Evolutionary conservation across 2,888 invertebrate genomes (phyloP).

Genomic region (Argyresthia albistria): DNA sequence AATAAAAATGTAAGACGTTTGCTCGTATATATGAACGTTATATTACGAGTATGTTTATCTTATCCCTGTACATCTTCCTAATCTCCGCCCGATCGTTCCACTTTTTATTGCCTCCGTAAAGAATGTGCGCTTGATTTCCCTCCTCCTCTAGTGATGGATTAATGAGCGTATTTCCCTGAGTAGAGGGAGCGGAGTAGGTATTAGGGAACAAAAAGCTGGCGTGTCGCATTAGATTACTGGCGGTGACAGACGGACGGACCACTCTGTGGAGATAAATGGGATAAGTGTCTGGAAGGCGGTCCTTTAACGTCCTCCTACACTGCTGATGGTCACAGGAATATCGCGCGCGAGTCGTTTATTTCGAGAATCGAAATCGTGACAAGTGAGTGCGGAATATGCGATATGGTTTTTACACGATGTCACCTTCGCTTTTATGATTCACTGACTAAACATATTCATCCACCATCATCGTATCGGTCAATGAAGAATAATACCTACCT

Average conservation of each 20-base stretch:
- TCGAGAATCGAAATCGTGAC: no score
- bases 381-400: no score
- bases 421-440: no score
- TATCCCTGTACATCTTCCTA: neutral
- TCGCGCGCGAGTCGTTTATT: no score
- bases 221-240: slow-evolving; percentile 70
- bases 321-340: no score
- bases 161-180: slow-evolving; percentile 41
- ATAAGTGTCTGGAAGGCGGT: slow-evolving; percentile 61
- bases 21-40: neutral
- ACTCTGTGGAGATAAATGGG: slow-evolving; percentile 62
- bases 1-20: neutral
- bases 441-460: no score
- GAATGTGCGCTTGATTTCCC: slow-evolving; percentile 36
- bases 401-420: no score
- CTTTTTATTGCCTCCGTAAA: slow-evolving; percentile 23
- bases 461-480: no score
- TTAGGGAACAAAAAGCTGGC: slow-evolving; percentile 65
- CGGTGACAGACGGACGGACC: slow-evolving; percentile 63
- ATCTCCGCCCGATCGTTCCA: slow-evolving; percentile 11
- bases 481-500: no score
- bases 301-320: slow-evolving; percentile 21
- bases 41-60: neutral
- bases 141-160: slow-evolving; percentile 47
- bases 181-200: slow-evolving; percentile 19